A percentile compares a stretch with the other conserved stretches of the same genome.
phyloP scores from a whole-genome alignment of 2,888 invertebrate genomes.

The Cryptus viduatorius region DNA sequence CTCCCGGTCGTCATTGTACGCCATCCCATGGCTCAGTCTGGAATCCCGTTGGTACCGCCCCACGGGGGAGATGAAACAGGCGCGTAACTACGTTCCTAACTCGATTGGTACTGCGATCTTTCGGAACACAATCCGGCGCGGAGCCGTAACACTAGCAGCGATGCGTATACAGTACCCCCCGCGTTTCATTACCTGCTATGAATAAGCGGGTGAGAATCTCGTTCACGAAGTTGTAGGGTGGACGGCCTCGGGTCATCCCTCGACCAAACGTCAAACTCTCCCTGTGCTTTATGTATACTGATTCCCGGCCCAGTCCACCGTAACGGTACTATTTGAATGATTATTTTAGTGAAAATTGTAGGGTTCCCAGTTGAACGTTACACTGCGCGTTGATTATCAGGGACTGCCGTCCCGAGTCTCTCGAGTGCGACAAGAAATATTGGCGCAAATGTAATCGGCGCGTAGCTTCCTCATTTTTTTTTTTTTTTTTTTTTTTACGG shows the following conservation, averaged over 20 bases:
- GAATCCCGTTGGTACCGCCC: slow-evolving; percentile 69
- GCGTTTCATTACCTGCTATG: not conserved
- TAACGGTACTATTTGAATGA: slow-evolving; percentile 63
- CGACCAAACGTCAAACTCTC: slow-evolving; percentile 43
- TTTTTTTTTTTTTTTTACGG: not conserved
- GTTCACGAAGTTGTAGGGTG: slow-evolving; percentile 35
- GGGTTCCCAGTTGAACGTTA: slow-evolving; percentile 27
- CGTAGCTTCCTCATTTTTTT: not conserved
- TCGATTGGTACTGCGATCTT: slow-evolving; percentile 78
- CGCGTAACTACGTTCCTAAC: slow-evolving; percentile 78
- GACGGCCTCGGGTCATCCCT: slow-evolving; percentile 49
- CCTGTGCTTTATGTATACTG: slow-evolving; percentile 20
- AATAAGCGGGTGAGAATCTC: slow-evolving; percentile 33
- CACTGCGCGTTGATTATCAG: slow-evolving; percentile 49
- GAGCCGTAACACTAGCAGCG: slow-evolving; percentile 16
- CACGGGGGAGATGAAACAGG: slow-evolving; percentile 74
- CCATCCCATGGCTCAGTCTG: slow-evolving; percentile 45
- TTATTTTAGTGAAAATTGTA: slow-evolving; percentile 65
- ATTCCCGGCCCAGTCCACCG: not conserved
- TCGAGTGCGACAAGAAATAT: slow-evolving; percentile 53
- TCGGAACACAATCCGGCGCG: slow-evolving; percentile 67
- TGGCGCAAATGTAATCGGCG: not conserved
- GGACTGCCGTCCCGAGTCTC: slow-evolving; percentile 43
- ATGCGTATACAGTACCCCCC: not conserved
- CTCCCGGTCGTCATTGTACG: slow-evolving; percentile 50